Percentiles rank a stretch among this genome's conserved stretches.
Evolutionary conservation across 2,113 vertebrate species (phyloP).

Genomic region (Glareola pratincola): DNA sequence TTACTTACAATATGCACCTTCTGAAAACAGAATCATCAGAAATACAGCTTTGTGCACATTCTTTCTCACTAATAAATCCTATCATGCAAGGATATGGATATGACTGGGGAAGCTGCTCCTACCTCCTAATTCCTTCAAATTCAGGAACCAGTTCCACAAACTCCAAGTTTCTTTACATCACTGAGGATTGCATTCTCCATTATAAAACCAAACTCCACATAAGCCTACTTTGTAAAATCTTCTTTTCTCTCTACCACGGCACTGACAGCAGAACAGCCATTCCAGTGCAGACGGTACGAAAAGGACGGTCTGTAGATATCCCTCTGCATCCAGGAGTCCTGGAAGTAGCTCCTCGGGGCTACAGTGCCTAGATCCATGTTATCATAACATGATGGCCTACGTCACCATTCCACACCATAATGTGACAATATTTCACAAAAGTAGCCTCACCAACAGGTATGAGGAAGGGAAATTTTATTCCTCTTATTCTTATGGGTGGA

Average conservation of each 20-base stretch:
- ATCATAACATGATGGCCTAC: accelerated
- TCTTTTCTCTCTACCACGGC: background rate
- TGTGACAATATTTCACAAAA: background rate
- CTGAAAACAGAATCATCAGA: background rate
- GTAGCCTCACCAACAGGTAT: background rate
- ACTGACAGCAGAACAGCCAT: background rate
- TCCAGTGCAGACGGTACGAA: background rate
- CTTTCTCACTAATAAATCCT: background rate
- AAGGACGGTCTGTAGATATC: background rate
- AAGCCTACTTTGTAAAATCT: background rate
- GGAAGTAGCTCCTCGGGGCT: background rate
- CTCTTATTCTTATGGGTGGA: background rate
- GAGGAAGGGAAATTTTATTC: background rate
- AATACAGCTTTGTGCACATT: background rate
- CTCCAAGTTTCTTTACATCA: background rate
- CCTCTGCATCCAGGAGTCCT: background rate
- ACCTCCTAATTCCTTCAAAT: background rate
- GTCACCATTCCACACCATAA: background rate
- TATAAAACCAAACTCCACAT: background rate
- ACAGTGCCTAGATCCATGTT: background rate
- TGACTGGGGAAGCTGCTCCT: background rate
- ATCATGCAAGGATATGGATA: background rate
- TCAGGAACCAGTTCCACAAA: background rate
- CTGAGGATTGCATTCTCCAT: background rate
- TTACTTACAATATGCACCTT: background rate